phyloP scores from a whole-genome alignment of 2,888 invertebrate species.

The Neoascia interrupta region DNA sequence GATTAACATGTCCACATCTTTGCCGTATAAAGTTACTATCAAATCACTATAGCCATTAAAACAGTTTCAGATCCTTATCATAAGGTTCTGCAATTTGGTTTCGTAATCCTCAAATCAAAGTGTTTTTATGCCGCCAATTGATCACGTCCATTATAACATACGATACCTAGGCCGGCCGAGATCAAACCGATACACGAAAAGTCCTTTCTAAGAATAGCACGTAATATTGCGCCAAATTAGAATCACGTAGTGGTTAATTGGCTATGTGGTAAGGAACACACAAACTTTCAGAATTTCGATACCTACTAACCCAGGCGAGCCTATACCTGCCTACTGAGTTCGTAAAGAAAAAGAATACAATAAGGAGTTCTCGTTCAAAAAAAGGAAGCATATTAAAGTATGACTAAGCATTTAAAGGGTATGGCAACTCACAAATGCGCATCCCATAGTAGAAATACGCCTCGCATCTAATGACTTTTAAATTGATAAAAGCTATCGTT shows the following conservation, averaged over 20 bases:
- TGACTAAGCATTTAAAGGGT: constrained; percentile 18
- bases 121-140: too few species aligned
- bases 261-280: constrained; percentile 15
- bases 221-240: constrained; percentile 51
- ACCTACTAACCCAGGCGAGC: constrained; percentile 1
- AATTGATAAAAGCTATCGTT: constrained; percentile 64
- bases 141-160: too few species aligned
- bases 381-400: constrained; percentile 40
- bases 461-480: constrained; percentile 64
- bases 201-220: too few species aligned
- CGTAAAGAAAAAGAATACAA: not conserved
- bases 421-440: constrained; percentile 21
- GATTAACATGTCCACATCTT: too few species aligned
- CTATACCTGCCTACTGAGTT: not conserved
- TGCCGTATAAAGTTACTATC: too few species aligned
- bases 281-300: constrained; percentile 7
- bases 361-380: not conserved
- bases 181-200: too few species aligned
- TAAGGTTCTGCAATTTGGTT: too few species aligned
- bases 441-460: constrained; percentile 43
- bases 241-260: constrained; percentile 33
- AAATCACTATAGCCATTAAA: too few species aligned
- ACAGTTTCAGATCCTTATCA: too few species aligned
- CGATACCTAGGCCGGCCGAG: too few species aligned
- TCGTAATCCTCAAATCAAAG: too few species aligned